phyloP scores from a whole-genome alignment of 2,113 vertebrate species.

The Ptilorrhoa leucosticta region DNA sequence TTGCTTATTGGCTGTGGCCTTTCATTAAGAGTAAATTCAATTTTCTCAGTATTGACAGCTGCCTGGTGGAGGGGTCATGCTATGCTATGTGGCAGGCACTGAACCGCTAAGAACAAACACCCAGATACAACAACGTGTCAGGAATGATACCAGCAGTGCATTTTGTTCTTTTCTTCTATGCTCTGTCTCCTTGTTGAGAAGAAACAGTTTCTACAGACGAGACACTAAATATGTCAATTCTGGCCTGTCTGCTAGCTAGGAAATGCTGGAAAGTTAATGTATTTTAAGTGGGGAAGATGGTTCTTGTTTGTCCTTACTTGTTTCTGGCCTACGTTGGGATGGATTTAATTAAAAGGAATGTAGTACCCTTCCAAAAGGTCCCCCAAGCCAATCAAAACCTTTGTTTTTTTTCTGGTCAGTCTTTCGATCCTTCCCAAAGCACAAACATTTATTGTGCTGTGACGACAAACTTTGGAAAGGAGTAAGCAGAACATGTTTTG shows the following conservation, averaged over 20 bases:
- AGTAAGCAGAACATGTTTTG: not conserved
- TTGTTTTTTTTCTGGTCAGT: not conserved
- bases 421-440: not conserved
- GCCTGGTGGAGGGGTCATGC: not conserved
- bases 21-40: slow-evolving; percentile 20
- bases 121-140: not conserved
- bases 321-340: not conserved
- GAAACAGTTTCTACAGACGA: not conserved
- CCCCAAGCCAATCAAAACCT: not conserved
- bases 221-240: not conserved
- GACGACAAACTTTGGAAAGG: not conserved
- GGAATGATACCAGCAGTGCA: not conserved
- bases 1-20: not conserved
- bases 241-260: not conserved
- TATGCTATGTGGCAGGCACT: not conserved
- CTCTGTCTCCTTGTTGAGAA: not conserved
- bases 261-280: not conserved
- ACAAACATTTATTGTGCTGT: not conserved
- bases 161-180: not conserved
- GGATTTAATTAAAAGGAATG: not conserved
- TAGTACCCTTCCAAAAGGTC: not conserved
- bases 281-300: not conserved
- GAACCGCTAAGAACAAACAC: not conserved
- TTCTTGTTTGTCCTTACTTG: not conserved
- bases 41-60: slow-evolving; percentile 8